Percentiles rank a stretch among this genome's conserved stretches.
Conservation (phyloP, 2,113 vertebrate genomes). For the Epinephelus fuscoguttatus region DNA sequence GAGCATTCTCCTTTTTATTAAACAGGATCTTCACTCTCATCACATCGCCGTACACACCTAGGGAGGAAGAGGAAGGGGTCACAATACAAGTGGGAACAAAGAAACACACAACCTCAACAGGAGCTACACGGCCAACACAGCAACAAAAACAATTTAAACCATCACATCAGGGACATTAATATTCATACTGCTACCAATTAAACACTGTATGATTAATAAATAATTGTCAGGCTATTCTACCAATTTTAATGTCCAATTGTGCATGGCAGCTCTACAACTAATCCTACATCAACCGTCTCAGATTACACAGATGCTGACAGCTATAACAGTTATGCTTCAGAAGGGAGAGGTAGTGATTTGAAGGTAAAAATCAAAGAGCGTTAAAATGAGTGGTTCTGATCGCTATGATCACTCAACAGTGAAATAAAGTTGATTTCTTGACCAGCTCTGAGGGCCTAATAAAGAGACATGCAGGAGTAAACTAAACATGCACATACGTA, state of each 20-base stretch:
- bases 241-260: constrained; percentile 25
- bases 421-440: constrained; percentile 47
- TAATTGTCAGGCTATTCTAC: constrained; percentile 42
- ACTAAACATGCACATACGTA: constrained; percentile 79
- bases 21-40: constrained; percentile 97
- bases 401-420: constrained; percentile 27
- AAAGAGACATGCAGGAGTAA: constrained; percentile 74
- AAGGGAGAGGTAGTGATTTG: constrained; percentile 38
- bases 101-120: constrained; percentile 8
- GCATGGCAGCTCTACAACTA: constrained; percentile 33
- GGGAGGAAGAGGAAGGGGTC: constrained; percentile 49
- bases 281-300: constrained; percentile 44
- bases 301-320: constrained; percentile 8
- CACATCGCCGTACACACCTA: constrained; percentile 86
- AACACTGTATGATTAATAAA: constrained; percentile 20
- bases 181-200: constrained; percentile 17
- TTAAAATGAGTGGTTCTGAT: constrained; percentile 47
- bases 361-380: constrained; percentile 54
- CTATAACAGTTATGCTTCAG: constrained; percentile 27
- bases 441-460: constrained; percentile 35
- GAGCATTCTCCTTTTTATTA: constrained; percentile 97
- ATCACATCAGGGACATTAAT: constrained; percentile 38
- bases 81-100: constrained; percentile 33
- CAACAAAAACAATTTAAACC: constrained; percentile 67
- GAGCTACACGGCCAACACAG: constrained; percentile 76